Conservation (phyloP, 2,888 invertebrate species). For the Torymus aiolomorphi region DNA sequence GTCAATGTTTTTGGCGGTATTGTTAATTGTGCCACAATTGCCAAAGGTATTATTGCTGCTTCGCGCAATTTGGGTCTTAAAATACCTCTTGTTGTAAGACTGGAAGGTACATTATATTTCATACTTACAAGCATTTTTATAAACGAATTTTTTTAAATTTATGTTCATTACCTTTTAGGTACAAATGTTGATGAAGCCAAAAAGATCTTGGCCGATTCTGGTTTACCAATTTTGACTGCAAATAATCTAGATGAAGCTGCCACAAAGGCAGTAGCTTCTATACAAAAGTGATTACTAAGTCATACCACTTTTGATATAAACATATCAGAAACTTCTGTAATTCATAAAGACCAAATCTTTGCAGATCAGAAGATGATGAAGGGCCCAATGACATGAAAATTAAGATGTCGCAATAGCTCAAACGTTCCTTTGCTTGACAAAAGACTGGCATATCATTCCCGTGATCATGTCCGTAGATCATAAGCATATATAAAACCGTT, state of each 20-base stretch:
- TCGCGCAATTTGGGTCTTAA: conserved; percentile 86
- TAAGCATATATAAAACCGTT: conserved; percentile 13
- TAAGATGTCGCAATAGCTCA: conserved; percentile 54
- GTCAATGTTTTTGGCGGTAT: conserved; percentile 99
- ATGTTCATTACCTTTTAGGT: conserved; percentile 53
- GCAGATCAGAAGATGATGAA: conserved; percentile 52
- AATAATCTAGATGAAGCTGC: conserved; percentile 95
- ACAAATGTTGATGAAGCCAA: conserved; percentile 85
- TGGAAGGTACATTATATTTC: conserved; percentile 85
- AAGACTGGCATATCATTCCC: conserved; percentile 58
- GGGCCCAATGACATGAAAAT: conserved; percentile 48
- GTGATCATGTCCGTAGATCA: conserved; percentile 42
- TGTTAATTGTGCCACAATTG: conserved; percentile 98
- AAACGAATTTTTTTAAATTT: neutral
- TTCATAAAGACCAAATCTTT: conserved; percentile 49
- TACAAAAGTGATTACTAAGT: conserved; percentile 56
- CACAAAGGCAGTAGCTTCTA: conserved; percentile 84
- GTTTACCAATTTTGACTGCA: conserved; percentile 89
- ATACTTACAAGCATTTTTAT: conserved; percentile 5
- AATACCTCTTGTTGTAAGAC: conserved; percentile 93
- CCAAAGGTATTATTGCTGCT: conserved; percentile 95
- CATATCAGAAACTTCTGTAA: conserved; percentile 28
- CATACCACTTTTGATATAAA: conserved; percentile 26
- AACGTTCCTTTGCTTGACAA: conserved; percentile 31
- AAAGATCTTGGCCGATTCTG: conserved; percentile 88